Evolutionary conservation across 1,140 invertebrate genomes (phyloP).

Genomic region (Pachypsylla venusta): DNA sequence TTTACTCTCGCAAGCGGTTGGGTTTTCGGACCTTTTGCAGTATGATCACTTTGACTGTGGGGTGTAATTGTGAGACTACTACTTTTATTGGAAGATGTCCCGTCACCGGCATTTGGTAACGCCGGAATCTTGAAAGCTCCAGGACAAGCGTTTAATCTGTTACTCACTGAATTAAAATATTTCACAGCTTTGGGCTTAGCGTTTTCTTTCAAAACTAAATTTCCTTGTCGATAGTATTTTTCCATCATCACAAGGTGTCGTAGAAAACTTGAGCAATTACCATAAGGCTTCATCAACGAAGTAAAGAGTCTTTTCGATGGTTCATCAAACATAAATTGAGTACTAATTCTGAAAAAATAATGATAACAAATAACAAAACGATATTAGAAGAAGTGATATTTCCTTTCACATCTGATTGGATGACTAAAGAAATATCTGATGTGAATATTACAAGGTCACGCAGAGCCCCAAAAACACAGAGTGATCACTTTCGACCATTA

Average conservation of each 20-base stretch:
- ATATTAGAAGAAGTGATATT: too few species aligned
- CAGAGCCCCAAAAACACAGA: too few species aligned
- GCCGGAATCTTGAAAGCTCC: too few species aligned
- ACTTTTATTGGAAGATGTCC: background rate
- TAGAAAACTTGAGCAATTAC: constrained; percentile 66
- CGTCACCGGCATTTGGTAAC: too few species aligned
- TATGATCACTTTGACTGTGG: background rate
- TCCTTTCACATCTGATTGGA: too few species aligned
- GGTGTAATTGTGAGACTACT: background rate
- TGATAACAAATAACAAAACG: too few species aligned
- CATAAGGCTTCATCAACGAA: constrained; percentile 63
- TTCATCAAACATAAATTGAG: constrained; percentile 61
- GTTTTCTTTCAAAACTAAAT: constrained; percentile 50
- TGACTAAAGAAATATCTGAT: too few species aligned
- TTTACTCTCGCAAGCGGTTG: background rate
- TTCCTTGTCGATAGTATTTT: constrained; percentile 55
- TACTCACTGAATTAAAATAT: constrained; percentile 63
- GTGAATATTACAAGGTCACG: too few species aligned
- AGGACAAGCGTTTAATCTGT: constrained; percentile 46
- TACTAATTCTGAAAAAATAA: constrained; percentile 2
- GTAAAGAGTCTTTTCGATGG: constrained; percentile 64
- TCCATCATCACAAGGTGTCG: constrained; percentile 63
- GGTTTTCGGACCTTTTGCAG: background rate
- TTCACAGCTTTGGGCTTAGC: constrained; percentile 54
- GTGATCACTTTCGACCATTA: too few species aligned